Percentiles rank a stretch among this genome's conserved stretches.
These are phyloP conservation scores for Apocrypta bakeri DNA, from an alignment of 1,140 invertebrate species.

Conservation along the genomic window DNA sequence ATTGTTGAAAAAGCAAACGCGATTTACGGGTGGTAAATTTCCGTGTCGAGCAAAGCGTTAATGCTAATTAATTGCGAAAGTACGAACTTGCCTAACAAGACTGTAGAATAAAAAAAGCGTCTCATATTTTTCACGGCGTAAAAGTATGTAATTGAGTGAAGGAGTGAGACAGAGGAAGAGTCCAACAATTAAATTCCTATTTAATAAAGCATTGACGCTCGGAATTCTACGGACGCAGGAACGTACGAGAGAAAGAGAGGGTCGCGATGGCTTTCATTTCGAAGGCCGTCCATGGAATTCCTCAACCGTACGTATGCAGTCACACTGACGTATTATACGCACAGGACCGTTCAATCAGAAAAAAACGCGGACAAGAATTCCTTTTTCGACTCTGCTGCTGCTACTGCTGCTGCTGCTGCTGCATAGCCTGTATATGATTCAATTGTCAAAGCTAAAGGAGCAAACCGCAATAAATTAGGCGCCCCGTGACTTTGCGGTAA, in stretches of 20 bases:
- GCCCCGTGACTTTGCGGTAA: too few relatives aligned
- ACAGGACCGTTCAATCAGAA: too few relatives aligned
- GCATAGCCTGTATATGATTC: too few relatives aligned
- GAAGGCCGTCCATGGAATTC: slow-evolving; percentile 57
- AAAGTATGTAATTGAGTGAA: not conserved
- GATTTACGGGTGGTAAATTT: slow-evolving; percentile 23
- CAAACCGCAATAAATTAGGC: not conserved
- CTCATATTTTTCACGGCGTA: not conserved
- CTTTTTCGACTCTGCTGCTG: not conserved
- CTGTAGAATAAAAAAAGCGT: not conserved
- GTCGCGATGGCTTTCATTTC: slow-evolving; percentile 64
- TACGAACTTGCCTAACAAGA: not conserved
- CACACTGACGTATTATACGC: too few relatives aligned
- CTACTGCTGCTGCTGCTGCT: not conserved
- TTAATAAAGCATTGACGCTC: slow-evolving; percentile 61
- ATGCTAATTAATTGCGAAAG: slow-evolving; percentile 1
- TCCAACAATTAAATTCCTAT: slow-evolving; percentile 67
- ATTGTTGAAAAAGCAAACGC: slow-evolving; percentile 2
- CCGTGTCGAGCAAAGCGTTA: not conserved
- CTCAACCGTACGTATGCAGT: too few relatives aligned
- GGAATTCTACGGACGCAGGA: slow-evolving; percentile 45
- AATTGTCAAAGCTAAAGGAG: not conserved
- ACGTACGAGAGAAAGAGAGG: slow-evolving; percentile 57
- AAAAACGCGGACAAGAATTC: too few relatives aligned
- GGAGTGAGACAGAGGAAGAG: not conserved